Conservation (phyloP, 2,113 vertebrate genomes). For the Clupea harengus region DNA sequence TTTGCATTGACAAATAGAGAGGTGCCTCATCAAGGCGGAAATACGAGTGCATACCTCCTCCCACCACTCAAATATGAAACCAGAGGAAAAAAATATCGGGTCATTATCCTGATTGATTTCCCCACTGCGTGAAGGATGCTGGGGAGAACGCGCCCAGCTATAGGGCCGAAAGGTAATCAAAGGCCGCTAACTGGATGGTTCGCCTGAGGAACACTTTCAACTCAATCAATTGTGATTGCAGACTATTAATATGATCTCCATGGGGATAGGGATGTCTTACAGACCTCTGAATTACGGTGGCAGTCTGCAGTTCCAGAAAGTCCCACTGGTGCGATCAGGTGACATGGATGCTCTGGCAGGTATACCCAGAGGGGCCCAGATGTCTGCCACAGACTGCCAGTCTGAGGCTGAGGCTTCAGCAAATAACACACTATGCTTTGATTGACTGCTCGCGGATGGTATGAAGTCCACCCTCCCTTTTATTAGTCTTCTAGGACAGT, state of each 20-base stretch:
- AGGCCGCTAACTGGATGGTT: not conserved
- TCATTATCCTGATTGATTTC: constrained; percentile 15
- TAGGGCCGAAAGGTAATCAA: not conserved
- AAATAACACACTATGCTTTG: not conserved
- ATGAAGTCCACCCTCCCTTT: not conserved
- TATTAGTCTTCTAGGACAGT: not conserved
- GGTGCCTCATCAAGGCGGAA: not conserved
- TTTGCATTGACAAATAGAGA: not conserved
- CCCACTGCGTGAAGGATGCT: not conserved
- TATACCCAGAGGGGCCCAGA: not conserved
- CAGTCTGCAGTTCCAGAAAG: not conserved
- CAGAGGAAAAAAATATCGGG: not conserved
- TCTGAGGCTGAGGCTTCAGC: not conserved
- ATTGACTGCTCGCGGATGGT: not conserved
- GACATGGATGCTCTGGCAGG: not conserved
- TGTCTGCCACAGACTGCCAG: not conserved
- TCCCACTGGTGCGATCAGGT: not conserved
- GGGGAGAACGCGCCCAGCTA: not conserved
- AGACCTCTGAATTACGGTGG: not conserved
- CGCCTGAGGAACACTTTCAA: not conserved
- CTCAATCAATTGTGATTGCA: not conserved
- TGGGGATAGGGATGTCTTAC: not conserved
- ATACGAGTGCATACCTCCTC: not conserved
- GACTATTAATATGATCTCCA: not conserved
- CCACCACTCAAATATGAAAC: not conserved